phyloP scores from a whole-genome alignment of 1,140 invertebrate species.

The Streblospio benedicti region DNA sequence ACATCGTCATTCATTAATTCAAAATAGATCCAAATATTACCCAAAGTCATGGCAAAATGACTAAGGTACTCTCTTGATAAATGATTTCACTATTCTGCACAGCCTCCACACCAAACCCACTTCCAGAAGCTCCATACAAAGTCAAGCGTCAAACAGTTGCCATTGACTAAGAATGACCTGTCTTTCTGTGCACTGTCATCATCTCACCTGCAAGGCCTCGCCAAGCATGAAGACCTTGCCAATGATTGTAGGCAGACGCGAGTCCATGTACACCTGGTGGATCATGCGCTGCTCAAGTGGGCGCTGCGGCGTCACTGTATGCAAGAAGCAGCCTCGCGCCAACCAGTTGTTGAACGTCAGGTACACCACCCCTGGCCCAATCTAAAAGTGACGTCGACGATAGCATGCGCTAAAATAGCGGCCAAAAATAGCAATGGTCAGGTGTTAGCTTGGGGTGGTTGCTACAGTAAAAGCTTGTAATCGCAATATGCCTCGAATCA shows the following conservation, averaged over 20 bases:
- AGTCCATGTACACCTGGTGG: slow-evolving; percentile 56
- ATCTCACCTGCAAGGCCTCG: slow-evolving; percentile 69
- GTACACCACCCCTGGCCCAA: slow-evolving; percentile 71
- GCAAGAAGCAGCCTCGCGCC: slow-evolving; percentile 61
- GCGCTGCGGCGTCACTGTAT: slow-evolving; percentile 70
- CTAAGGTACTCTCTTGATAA: neutral
- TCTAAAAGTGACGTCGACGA: too few relatives aligned
- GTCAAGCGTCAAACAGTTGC: too few relatives aligned
- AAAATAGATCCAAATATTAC: neutral
- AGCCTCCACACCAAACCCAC: too few relatives aligned
- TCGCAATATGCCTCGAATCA: too few relatives aligned
- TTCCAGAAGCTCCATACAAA: too few relatives aligned
- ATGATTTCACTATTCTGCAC: neutral
- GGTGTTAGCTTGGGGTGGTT: too few relatives aligned
- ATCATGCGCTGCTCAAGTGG: slow-evolving; percentile 68
- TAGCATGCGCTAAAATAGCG: too few relatives aligned
- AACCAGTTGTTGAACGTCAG: slow-evolving; percentile 56
- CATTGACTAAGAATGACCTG: too few relatives aligned
- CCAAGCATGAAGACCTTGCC: slow-evolving; percentile 59
- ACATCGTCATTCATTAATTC: too few relatives aligned
- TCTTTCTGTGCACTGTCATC: too few relatives aligned
- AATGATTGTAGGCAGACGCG: slow-evolving; percentile 50
- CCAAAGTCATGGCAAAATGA: neutral
- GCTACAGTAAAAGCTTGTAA: too few relatives aligned
- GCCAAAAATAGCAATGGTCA: too few relatives aligned